Percentiles rank a stretch among this genome's conserved stretches.
Conservation (phyloP, 2,113 vertebrate species). For the Brachirus orientalis region DNA sequence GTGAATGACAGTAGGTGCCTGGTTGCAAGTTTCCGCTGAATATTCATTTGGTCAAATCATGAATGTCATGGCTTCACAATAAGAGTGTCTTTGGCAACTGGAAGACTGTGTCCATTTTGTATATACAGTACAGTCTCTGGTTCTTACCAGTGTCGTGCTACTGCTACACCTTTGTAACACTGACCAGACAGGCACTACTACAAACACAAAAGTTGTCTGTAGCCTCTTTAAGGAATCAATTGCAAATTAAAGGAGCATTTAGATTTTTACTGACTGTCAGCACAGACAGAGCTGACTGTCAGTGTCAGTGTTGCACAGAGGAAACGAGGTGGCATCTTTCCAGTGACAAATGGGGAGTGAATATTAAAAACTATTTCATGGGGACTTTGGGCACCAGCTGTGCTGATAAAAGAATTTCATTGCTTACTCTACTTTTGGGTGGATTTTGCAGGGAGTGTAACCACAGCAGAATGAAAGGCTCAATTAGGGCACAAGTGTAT, state of each 20-base stretch:
- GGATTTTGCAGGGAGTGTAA: slow-evolving; percentile 49
- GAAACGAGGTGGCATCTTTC: slow-evolving; percentile 51
- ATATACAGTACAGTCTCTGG: not conserved
- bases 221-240: slow-evolving; percentile 1
- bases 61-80: too few relatives aligned
- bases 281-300: slow-evolving; percentile 7
- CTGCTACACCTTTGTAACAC: not conserved
- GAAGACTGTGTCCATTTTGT: too few relatives aligned
- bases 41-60: too few relatives aligned
- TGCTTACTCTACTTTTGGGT: slow-evolving; percentile 55
- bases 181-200: not conserved
- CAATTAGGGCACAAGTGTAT: slow-evolving; percentile 21
- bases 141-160: too few relatives aligned
- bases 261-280: slow-evolving; percentile 24
- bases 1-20: too few relatives aligned
- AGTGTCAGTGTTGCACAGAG: slow-evolving; percentile 46
- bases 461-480: slow-evolving; percentile 25
- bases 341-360: slow-evolving; percentile 29
- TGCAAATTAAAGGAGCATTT: slow-evolving; percentile 25
- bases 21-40: too few relatives aligned
- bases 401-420: slow-evolving; percentile 63
- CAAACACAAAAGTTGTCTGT: not conserved
- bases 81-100: too few relatives aligned
- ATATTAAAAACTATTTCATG: slow-evolving; percentile 69
- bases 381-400: slow-evolving; percentile 60